Percentiles rank a stretch among this genome's conserved stretches.
These are phyloP conservation scores for Drosophila auraria DNA, from an alignment of 1,140 invertebrate genomes.

Conservation along the genomic window DNA sequence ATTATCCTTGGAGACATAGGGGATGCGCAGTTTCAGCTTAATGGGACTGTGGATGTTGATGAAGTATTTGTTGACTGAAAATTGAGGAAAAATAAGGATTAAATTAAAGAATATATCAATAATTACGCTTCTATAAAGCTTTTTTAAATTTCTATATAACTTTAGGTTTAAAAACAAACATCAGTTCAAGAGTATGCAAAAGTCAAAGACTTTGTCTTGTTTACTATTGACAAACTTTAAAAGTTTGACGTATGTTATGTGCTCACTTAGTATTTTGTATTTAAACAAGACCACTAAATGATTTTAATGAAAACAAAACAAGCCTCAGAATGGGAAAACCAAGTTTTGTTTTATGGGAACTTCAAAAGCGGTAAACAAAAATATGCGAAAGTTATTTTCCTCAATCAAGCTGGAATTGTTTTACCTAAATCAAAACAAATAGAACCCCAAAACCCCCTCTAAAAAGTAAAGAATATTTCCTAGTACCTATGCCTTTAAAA, in stretches of 20 bases:
- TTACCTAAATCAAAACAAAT: not conserved
- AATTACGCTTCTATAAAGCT: no score
- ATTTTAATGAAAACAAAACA: not conserved
- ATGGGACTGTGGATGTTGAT: constrained; percentile 82
- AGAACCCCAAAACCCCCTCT: no score
- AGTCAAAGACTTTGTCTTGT: not conserved
- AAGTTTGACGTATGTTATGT: constrained; percentile 16
- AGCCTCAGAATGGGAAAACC: not conserved
- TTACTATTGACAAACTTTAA: not conserved
- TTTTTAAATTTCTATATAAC: not conserved
- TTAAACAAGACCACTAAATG: constrained; percentile 7
- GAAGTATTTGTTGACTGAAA: constrained; percentile 80
- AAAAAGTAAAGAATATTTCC: no score
- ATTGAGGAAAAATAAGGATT: not conserved
- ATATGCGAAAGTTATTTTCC: not conserved
- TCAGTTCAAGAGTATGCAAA: not conserved
- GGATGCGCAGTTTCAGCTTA: constrained; percentile 80
- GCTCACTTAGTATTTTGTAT: not conserved
- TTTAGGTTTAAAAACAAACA: not conserved
- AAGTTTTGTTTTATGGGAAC: constrained; percentile 7
- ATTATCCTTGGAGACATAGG: constrained; percentile 73
- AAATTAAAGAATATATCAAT: no score
- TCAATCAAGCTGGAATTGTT: constrained; percentile 3
- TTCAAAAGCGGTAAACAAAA: constrained; percentile 3
- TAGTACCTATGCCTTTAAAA: no score